Evolutionary conservation across 2,113 vertebrate species (phyloP), one percentile per base, ranked within the genome.

Genomic region (Pholis gunnellus): DNA sequence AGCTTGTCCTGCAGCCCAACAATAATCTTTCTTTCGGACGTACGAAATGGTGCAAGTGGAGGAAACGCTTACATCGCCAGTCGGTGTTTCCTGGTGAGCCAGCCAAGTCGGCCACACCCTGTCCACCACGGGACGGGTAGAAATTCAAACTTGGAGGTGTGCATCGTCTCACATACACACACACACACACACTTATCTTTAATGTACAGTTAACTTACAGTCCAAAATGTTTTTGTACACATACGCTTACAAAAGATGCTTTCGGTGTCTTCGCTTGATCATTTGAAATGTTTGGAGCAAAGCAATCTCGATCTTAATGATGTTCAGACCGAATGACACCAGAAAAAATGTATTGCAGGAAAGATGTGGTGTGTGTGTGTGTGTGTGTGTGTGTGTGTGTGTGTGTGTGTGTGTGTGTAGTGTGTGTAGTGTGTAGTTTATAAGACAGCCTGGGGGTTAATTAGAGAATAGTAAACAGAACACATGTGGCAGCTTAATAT

Each of bases 401-500:
- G 85, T 79, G 88, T 83, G 88, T n/a, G n/a, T 46, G 64, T 22
- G 44, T n/a, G 57, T 54, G 72, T 63, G 61, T 68, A 50, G 78
- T 73, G 79, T 60, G 69, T 85, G 73, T 84, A 34, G 85, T 79
- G 88, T 83, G 88, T n/a, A 71, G 66, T 80, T 75, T 87, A 80
- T 87, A 83, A 86, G 85, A 93, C 91, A 92, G 93, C 93, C 92
- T 91, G 91, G 90, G 92, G 93, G 92, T 93, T 94, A 94, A 94
- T 94, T 94, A 94, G 93, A 81, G 92, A 89, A 94, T 94, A 89
- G 93, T 93, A 94, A 94, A 94, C 91, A 94, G 92, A 91, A 89
- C 91, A 94, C 93, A 94, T 94, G 93, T 93, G 93, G 93, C 92
- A 93, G 90, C 85, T 93, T 93, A 94, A 94, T 94, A 93, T 92